These are phyloP conservation scores for Balanococcus diminutus DNA, from an alignment of 2,888 invertebrate species.

Conservation along the genomic window DNA sequence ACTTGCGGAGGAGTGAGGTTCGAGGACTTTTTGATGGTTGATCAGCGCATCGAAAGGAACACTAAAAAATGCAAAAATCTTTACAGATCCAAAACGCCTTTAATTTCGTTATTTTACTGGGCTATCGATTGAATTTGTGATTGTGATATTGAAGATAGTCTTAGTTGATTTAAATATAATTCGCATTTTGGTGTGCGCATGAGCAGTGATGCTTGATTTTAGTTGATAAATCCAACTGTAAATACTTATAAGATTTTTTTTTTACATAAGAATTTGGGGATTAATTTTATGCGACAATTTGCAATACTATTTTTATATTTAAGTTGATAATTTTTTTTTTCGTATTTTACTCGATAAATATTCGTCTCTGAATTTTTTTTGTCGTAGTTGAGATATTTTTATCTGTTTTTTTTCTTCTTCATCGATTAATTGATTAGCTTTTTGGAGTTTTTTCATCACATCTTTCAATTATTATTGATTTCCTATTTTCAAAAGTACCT, in stretches of 20 bases:
- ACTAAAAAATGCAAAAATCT: too few species aligned
- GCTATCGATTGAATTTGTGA: background rate
- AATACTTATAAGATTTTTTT: background rate
- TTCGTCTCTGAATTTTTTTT: constrained; percentile 25
- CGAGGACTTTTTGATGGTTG: too few species aligned
- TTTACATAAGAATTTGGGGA: background rate
- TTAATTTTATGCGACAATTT: background rate
- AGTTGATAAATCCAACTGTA: background rate
- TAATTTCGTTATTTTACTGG: too few species aligned
- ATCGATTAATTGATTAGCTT: background rate
- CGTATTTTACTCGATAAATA: background rate
- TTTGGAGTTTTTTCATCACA: background rate
- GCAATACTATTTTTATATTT: background rate
- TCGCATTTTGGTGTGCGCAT: background rate
- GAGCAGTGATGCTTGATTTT: background rate
- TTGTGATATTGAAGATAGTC: background rate
- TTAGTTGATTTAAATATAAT: background rate
- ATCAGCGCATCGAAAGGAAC: too few species aligned
- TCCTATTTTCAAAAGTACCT: background rate
- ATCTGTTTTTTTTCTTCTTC: background rate
- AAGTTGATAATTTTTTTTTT: background rate
- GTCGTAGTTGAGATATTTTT: background rate
- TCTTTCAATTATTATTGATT: background rate
- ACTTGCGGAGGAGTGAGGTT: too few species aligned
- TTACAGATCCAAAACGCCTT: too few species aligned